phyloP scores from a whole-genome alignment of 2,797 vertebrate species.

The Hylomyscus alleni region DNA sequence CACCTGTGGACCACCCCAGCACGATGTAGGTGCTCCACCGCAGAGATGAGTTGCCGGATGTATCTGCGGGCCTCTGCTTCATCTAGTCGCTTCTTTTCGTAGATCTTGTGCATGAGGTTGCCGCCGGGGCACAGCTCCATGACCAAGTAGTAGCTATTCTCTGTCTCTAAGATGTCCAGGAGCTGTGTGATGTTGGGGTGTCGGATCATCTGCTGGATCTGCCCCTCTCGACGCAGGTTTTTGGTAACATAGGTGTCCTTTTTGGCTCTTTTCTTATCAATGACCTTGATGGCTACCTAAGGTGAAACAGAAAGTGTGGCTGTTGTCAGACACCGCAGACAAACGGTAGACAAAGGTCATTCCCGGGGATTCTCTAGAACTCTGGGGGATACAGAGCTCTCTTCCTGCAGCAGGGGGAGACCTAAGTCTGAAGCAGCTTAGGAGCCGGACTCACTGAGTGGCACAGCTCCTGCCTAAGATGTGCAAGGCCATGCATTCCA shows the following conservation, averaged over 20 bases:
- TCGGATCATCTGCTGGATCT: constrained; percentile 99
- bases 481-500: not conserved
- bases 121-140: constrained; percentile 99
- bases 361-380: rapidly evolving
- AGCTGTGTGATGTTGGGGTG: constrained; percentile 98
- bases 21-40: constrained; percentile 97
- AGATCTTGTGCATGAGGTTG: constrained; percentile 98
- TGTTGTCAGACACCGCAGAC: rapidly evolving
- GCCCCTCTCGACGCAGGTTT: constrained; percentile 96
- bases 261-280: constrained; percentile 98
- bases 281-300: constrained; percentile 99
- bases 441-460: too few species aligned
- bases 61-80: constrained; percentile 97
- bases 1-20: constrained; percentile 98
- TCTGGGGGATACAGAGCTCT: rapidly evolving
- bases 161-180: constrained; percentile 97
- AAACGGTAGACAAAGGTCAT: rapidly evolving
- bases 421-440: not conserved
- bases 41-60: constrained; percentile 96
- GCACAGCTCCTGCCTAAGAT: not conserved
- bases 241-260: constrained; percentile 99
- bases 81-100: constrained; percentile 96
- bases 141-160: constrained; percentile 99
- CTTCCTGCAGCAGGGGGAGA: not conserved
- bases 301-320: not conserved